Percentiles rank a stretch among this genome's conserved stretches.
Conservation (phyloP, 2,113 vertebrate species). For the Gila orcuttii region DNA sequence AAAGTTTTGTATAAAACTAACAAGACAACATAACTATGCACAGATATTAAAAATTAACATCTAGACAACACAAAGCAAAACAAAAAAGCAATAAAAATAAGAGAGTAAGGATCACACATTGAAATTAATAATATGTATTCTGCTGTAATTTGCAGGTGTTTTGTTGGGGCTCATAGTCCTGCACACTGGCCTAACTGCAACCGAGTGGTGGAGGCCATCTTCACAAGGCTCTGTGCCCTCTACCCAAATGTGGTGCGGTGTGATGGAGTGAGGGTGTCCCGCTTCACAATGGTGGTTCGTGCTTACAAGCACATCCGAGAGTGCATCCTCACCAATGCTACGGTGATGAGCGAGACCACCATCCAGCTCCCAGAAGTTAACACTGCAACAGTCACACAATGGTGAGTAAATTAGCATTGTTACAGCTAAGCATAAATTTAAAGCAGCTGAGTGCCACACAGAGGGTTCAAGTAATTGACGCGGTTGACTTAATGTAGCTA, state of each 20-base stretch:
- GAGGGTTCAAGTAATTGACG: too few species aligned
- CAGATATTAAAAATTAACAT: too few species aligned
- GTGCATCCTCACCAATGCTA: conserved; percentile 5
- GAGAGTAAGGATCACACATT: too few species aligned
- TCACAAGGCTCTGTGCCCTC: not conserved
- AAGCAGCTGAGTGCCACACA: too few species aligned
- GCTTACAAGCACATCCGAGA: not conserved
- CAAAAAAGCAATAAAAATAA: too few species aligned
- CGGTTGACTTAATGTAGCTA: too few species aligned
- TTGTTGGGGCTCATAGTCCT: not conserved
- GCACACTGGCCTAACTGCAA: conserved; percentile 7
- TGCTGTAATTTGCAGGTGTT: not conserved
- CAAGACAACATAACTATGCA: too few species aligned
- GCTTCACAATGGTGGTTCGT: not conserved
- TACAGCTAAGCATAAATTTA: not conserved
- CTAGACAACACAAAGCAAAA: too few species aligned
- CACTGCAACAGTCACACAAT: not conserved
- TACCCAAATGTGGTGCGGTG: not conserved
- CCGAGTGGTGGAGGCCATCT: not conserved
- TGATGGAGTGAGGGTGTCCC: not conserved
- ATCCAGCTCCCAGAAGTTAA: conserved; percentile 4
- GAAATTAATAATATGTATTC: not conserved
- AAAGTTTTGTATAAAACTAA: too few species aligned
- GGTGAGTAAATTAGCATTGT: not conserved
- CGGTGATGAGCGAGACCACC: not conserved